Evolutionary conservation across 2,888 invertebrate species (phyloP), one percentile per base, ranked within the genome.

Genomic region (Stomorhina lunata): DNA sequence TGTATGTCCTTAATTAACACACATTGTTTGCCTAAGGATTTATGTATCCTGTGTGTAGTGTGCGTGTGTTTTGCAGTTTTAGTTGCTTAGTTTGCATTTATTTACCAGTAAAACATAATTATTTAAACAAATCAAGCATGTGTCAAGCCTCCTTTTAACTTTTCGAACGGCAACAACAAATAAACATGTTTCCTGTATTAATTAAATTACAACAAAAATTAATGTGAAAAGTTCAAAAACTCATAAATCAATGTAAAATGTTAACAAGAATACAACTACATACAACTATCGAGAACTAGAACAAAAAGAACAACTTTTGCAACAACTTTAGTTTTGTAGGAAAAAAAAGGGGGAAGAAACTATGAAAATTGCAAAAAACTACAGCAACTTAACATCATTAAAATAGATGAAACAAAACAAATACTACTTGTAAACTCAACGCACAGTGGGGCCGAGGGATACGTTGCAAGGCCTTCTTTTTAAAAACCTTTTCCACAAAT

Each of bases 201-300:
- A 78, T 82, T 79, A 65, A 78, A 71, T 78, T 73, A 73, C 55
- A 63, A 55, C 72, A 77, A 73, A 59, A 73, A 69, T 71, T 82
- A 82, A 82, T 82, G 78, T 65, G 40, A 66, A 79, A 75, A 78
- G 78, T 78, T 82, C 59, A 82, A 75, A 59, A 73, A 59, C 40
- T 53, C 78, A 82, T 82, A 82, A 82, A 82, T 82, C 78, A 82
- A 78, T 73, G 69, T 78, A 53, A 43, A 48, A 34, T 29, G n/a
- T 59, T 17, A 72, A 45, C 45, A 40, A 68, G n/a, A n/a, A n/a
- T n/a, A n/a, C 9, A 63, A 66, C 27, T 17, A 32, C 2, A 34
- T 15, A 34, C 20, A 7, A 7, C 4, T n/a, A n/a, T n/a, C n/a
- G n/a, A 34, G 4, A 17, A 25, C 15, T n/a, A 59, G 20, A 34